phyloP scores from a whole-genome alignment of 2,113 vertebrate species.

The Oxygymnocypris stewartii region DNA sequence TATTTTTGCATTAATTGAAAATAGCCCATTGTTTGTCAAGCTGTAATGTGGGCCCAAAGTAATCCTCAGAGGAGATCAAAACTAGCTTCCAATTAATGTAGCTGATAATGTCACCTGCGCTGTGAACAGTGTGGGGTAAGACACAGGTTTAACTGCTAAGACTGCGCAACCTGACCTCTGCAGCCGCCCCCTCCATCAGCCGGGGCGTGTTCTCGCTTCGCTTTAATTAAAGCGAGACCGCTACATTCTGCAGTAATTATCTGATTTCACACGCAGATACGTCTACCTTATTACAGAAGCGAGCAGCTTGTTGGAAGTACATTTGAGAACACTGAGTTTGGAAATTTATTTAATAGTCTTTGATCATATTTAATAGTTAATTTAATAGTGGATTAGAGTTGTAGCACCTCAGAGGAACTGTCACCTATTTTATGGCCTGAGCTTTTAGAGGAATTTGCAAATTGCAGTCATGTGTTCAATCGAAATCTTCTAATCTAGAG shows the following conservation, averaged over 20 bases:
- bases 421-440: constrained; percentile 3
- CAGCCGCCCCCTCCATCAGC: constrained; percentile 40
- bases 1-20: constrained; percentile 59
- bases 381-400: constrained; percentile 23
- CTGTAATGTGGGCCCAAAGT: constrained; percentile 67
- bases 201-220: constrained; percentile 32
- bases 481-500: background rate
- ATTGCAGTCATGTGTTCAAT: background rate
- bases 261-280: constrained; percentile 53
- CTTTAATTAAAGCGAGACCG: constrained; percentile 47
- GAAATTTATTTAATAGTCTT: constrained; percentile 26
- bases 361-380: constrained; percentile 33
- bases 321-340: constrained; percentile 3
- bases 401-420: background rate
- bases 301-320: constrained; percentile 35
- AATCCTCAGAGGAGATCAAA: constrained; percentile 67
- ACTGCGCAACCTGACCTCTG: constrained; percentile 43
- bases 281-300: constrained; percentile 34
- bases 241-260: constrained; percentile 42
- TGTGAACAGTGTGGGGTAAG: constrained; percentile 39
- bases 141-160: constrained; percentile 47
- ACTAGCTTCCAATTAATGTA: constrained; percentile 67
- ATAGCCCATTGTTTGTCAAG: constrained; percentile 70
- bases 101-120: constrained; percentile 56
- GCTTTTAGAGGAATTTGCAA: background rate